phyloP scores from a whole-genome alignment of 2,888 invertebrate genomes.

The Calliphora vomitoria region DNA sequence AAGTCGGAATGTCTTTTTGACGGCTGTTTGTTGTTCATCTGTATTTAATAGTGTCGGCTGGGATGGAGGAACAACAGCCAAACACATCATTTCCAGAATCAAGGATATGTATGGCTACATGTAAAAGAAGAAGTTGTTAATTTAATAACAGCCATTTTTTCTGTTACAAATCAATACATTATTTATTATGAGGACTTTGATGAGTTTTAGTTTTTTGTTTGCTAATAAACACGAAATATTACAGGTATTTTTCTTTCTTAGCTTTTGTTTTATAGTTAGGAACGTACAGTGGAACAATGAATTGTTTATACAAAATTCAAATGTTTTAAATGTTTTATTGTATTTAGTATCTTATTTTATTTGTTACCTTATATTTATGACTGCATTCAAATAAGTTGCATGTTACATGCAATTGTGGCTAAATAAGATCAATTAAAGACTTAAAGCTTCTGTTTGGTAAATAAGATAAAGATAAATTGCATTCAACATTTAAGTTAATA shows the following conservation, averaged over 20 bases:
- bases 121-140: conserved; percentile 23
- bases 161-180: conserved; percentile 33
- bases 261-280: neutral
- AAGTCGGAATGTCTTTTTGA: neutral
- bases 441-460: conserved; percentile 15
- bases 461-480: too few species aligned
- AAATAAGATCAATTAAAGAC: conserved; percentile 4
- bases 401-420: conserved; percentile 25
- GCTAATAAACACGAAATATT: neutral
- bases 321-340: neutral
- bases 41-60: neutral
- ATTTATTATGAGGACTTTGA: neutral
- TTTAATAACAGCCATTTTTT: conserved; percentile 43
- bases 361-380: neutral
- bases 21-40: conserved; percentile 6
- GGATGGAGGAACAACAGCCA: neutral
- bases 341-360: neutral
- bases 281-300: neutral
- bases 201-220: neutral
- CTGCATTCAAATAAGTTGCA: conserved; percentile 4
- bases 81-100: neutral
- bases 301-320: neutral
- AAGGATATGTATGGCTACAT: conserved; percentile 1
- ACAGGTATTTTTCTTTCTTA: neutral
- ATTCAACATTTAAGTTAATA: too few species aligned